These are phyloP conservation scores for Platycheirus rosarum DNA, from an alignment of 2,888 invertebrate species.

Conservation along the genomic window DNA sequence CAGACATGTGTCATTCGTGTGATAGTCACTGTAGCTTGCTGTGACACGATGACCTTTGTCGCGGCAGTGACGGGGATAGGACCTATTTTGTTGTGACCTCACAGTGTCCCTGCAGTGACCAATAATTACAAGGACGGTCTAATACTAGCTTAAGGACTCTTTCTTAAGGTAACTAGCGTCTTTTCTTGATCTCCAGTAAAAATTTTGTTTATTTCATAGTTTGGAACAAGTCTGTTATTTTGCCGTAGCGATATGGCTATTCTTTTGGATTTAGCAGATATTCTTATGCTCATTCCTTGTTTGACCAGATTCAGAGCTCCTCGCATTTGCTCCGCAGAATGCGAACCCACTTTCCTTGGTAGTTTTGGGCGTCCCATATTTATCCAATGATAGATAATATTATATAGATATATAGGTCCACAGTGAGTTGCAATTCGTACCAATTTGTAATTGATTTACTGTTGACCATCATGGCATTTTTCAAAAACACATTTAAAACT, in stretches of 20 bases:
- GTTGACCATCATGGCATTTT: too few species aligned
- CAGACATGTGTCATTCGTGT: too few species aligned
- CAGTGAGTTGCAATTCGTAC: not conserved
- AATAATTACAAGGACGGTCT: too few species aligned
- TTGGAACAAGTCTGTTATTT: slow-evolving; percentile 3
- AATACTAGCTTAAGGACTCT: too few species aligned
- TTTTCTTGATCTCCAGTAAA: slow-evolving; percentile 4
- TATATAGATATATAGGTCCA: not conserved
- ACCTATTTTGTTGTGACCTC: too few species aligned
- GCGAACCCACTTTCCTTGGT: not conserved
- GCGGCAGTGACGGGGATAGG: too few species aligned
- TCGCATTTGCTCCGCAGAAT: slow-evolving; percentile 7
- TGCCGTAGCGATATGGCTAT: too few species aligned
- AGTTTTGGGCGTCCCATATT: not conserved
- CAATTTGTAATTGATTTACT: slow-evolving; percentile 1
- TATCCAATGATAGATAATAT: not conserved
- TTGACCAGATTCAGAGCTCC: slow-evolving; percentile 10
- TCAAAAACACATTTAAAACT: too few species aligned
- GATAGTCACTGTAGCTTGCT: too few species aligned
- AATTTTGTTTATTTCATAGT: slow-evolving; percentile 5
- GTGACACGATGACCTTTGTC: too few species aligned
- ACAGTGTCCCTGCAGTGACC: too few species aligned
- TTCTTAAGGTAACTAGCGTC: not conserved
- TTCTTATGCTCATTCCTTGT: not conserved
- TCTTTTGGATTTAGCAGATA: slow-evolving; percentile 1